Evolutionary conservation across 30 jellyfish, hydroid and myxozoan species (phyloP).

Genomic region (Aurelia aurita): DNA sequence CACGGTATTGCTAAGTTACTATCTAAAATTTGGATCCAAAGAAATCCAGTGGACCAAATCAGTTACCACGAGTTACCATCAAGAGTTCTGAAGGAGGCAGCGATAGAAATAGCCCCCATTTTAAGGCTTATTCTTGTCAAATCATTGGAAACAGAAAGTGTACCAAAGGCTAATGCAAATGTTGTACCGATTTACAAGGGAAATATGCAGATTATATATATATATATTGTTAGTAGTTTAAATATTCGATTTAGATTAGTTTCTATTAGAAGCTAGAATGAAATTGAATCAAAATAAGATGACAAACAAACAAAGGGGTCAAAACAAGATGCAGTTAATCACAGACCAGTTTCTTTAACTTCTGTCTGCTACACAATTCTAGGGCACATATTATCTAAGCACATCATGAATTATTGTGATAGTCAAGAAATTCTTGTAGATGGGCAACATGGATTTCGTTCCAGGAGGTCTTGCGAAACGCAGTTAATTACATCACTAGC

Average conservation of each 20-base stretch:
- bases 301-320: constrained; percentile 28
- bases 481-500: constrained; percentile 73
- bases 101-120: constrained; percentile 49
- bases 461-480: constrained; percentile 65
- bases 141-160: constrained; percentile 43
- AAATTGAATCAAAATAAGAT: too few species aligned
- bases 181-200: constrained; percentile 42
- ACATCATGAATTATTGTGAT: constrained; percentile 28
- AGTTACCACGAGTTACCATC: constrained; percentile 48
- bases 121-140: constrained; percentile 21
- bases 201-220: too few species aligned
- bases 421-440: constrained; percentile 45
- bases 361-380: constrained; percentile 28
- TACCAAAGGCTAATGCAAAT: constrained; percentile 16
- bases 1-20: constrained; percentile 60
- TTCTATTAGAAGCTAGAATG: too few species aligned
- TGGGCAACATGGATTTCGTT: constrained; percentile 69
- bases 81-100: constrained; percentile 66
- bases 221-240: too few species aligned
- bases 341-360: background rate
- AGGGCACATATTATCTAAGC: constrained; percentile 31
- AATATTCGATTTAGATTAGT: too few species aligned
- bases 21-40: constrained; percentile 31
- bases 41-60: constrained; percentile 55
- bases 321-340: constrained; percentile 55